phyloP scores from a whole-genome alignment of 2,113 vertebrate genomes.

The Lipotes vexillifer region DNA sequence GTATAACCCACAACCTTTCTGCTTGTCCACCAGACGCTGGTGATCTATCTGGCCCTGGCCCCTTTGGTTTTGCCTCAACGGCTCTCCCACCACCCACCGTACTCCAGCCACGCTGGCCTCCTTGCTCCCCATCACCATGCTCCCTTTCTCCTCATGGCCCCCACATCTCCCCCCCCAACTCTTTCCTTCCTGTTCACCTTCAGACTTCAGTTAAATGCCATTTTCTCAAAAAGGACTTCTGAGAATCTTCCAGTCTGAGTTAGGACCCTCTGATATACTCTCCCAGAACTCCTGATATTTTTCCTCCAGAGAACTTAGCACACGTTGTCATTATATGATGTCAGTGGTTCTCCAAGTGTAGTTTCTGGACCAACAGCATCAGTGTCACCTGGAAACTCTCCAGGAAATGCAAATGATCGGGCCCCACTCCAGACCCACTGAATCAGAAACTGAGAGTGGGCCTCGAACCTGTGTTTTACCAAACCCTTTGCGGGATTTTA shows the following conservation, averaged over 20 bases:
- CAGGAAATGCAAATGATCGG: background rate
- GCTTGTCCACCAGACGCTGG: background rate
- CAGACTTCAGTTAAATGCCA: background rate
- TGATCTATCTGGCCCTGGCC: background rate
- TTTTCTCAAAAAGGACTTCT: background rate
- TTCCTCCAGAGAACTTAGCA: background rate
- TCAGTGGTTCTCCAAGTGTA: background rate
- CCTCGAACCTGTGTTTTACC: background rate
- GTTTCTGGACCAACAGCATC: background rate
- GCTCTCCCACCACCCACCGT: rapidly evolving
- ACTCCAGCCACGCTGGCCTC: background rate
- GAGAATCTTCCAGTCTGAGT: background rate
- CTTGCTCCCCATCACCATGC: background rate
- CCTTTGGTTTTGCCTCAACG: background rate
- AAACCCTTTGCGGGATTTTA: background rate
- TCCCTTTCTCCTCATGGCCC: background rate
- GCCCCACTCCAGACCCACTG: background rate
- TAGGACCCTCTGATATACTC: background rate
- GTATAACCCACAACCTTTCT: background rate
- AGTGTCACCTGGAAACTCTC: background rate
- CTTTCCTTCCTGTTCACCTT: background rate
- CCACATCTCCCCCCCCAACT: rapidly evolving
- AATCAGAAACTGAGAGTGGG: background rate
- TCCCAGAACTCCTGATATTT: background rate
- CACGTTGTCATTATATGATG: background rate